A percentile compares a stretch with the other conserved stretches of the same genome.
Conservation (phyloP, 2,888 invertebrate species). For the Eupithecia tripunctaria region DNA sequence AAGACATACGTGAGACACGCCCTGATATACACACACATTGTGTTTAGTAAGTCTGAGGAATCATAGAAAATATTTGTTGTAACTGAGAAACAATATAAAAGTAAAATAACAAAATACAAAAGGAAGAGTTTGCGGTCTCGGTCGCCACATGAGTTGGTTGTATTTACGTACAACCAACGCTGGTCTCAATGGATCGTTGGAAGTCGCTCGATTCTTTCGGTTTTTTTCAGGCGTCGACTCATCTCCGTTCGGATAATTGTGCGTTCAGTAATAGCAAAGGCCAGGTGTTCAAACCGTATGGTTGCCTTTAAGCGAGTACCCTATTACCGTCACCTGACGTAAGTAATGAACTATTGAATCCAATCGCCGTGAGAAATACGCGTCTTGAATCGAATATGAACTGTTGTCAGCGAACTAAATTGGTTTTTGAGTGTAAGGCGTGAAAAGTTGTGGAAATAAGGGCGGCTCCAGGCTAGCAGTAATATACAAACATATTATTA, state of each 20-base stretch:
- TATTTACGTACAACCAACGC: too few species aligned
- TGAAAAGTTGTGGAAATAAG: background rate
- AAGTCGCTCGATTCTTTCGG: background rate
- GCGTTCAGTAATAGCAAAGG: background rate
- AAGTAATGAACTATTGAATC: constrained; percentile 42
- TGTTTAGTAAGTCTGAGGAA: too few species aligned
- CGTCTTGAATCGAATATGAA: constrained; percentile 26
- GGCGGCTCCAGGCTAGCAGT: background rate
- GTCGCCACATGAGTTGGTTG: too few species aligned
- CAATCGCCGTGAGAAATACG: constrained; percentile 33
- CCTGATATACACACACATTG: too few species aligned
- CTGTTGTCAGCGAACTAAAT: constrained; percentile 3
- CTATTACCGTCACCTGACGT: constrained; percentile 29
- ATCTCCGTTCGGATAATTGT: background rate
- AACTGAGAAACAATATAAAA: too few species aligned
- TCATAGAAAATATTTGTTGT: background rate
- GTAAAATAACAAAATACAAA: too few species aligned
- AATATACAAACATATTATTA: too few species aligned
- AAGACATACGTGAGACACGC: background rate
- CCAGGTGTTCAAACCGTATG: background rate
- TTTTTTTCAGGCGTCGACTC: background rate
- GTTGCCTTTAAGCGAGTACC: constrained; percentile 9
- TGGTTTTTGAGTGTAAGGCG: background rate
- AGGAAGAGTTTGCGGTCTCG: too few species aligned
- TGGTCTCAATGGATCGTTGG: background rate